Evolutionary conservation across 2,797 vertebrate genomes (phyloP).

Genomic region (Periophthalmus magnuspinnatus): DNA sequence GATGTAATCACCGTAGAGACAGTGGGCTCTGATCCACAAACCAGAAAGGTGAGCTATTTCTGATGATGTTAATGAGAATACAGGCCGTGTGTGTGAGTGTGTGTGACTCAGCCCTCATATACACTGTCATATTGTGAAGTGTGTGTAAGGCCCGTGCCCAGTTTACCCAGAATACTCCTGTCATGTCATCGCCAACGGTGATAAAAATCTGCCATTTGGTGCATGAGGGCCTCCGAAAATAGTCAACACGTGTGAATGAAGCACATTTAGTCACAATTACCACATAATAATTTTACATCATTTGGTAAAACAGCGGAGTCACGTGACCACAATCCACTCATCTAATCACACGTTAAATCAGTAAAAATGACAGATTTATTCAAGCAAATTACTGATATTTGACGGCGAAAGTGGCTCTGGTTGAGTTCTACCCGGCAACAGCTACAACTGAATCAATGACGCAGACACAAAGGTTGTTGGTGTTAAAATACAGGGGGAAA

Average conservation of each 20-base stretch:
- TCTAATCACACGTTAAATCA: background rate
- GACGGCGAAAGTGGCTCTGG: no score
- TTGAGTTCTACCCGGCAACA: no score
- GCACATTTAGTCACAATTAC: slow-evolving; percentile 24
- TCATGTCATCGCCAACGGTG: slow-evolving; percentile 44
- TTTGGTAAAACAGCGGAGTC: background rate
- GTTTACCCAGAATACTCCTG: slow-evolving; percentile 57
- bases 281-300: slow-evolving; percentile 5
- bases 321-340: background rate
- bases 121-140: slow-evolving; percentile 29
- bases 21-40: slow-evolving; percentile 51
- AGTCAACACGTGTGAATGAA: background rate
- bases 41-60: slow-evolving; percentile 57
- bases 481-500: no score
- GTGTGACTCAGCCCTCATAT: slow-evolving; percentile 19
- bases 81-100: background rate
- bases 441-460: no score
- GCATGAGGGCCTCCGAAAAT: slow-evolving; percentile 7
- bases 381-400: background rate
- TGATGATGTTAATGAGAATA: slow-evolving; percentile 49
- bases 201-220: slow-evolving; percentile 63
- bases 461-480: background rate
- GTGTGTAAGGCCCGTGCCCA: slow-evolving; percentile 36
- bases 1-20: slow-evolving; percentile 56
- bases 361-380: background rate